Conservation (phyloP, 1,140 invertebrate species). For the Coptotermes formosanus region DNA sequence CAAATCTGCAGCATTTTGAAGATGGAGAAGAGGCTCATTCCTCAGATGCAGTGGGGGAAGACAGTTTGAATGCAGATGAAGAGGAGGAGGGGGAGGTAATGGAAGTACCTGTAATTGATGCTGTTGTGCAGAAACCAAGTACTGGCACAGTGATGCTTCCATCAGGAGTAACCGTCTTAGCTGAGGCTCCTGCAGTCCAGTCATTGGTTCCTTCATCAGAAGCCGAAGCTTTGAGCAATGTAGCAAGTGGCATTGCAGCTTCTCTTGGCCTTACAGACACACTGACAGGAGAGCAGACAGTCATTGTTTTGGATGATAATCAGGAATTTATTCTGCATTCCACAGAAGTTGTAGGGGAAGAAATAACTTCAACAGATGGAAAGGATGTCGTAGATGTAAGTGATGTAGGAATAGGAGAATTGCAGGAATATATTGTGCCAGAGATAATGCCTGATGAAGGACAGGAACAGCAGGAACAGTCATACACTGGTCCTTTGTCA, state of each 20-base stretch:
- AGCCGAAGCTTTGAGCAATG: slow-evolving; percentile 55
- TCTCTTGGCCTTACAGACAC: slow-evolving; percentile 58
- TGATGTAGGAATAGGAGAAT: not conserved
- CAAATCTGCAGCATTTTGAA: not conserved
- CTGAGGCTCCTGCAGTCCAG: slow-evolving; percentile 29
- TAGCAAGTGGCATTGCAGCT: slow-evolving; percentile 56
- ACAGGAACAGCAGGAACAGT: slow-evolving; percentile 25
- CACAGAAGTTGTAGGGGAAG: slow-evolving; percentile 27
- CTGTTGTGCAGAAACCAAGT: not conserved
- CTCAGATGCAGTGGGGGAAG: not conserved
- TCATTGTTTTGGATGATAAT: slow-evolving; percentile 39
- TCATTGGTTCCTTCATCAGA: slow-evolving; percentile 51
- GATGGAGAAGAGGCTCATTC: slow-evolving; percentile 19
- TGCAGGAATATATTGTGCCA: slow-evolving; percentile 39
- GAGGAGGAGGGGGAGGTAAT: slow-evolving; percentile 24
- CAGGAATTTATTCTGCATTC: slow-evolving; percentile 33
- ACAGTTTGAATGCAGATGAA: not conserved
- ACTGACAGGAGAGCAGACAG: slow-evolving; percentile 43
- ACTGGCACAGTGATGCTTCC: slow-evolving; percentile 4
- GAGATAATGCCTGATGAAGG: slow-evolving; percentile 38
- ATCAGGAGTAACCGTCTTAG: slow-evolving; percentile 25
- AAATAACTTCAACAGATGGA: slow-evolving; percentile 21
- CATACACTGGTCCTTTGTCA: not conserved
- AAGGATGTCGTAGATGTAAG: slow-evolving; percentile 11
- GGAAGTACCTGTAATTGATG: slow-evolving; percentile 31